Base-by-base conservation (phyloP, 2,797 vertebrate genomes). In the Phoxinus dragarum region DNA sequence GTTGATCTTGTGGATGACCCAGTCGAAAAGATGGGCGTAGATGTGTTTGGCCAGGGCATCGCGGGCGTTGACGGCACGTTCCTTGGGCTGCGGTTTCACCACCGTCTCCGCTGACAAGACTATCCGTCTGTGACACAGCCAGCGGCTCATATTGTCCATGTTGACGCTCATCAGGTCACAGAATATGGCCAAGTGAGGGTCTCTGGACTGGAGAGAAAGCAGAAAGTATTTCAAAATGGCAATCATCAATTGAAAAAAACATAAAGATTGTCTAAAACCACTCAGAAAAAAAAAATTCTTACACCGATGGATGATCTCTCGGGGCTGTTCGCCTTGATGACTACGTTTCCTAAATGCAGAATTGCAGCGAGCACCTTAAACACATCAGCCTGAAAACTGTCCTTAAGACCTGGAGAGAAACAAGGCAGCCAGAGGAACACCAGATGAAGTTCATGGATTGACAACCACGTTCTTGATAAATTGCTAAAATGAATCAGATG, bases 1-100 rank as follows among this genome's bases (percentile, higher is more conserved):
- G 92, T 99, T 99, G 87, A 99, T 98, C 88, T 92, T 96, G 86
- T 94, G 94, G 85, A 99, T 96, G 19, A 99, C 92, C 81, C 95
- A 96, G 94, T 98, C 94, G 49, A 99, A 99, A 54, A 99, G 93
- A 76, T 97, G 96, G 2, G 98, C 95, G 1, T 99, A 99, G 90
- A 98, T 97, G 91, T 98, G 98, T 91, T 99, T 99, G 84, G 98
- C 96, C 54, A 99, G 92, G 0, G 98, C 98, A 0, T 99, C 97
- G 71, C 97, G 95, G 88, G 97, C 96, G 0, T 97, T 98, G 49
- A 92, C 56, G 5, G 97, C 97, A 82, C 97, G 96, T 79, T 95
- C 88, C 89, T 84, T 94, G 1, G 96, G 93, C 94, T 99, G 94
- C 0, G 98, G 97, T 82, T 98, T 99, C 73, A 97, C 92, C 86